Base-by-base conservation (phyloP, 2,113 vertebrate species). In the Sylvietta virens region DNA sequence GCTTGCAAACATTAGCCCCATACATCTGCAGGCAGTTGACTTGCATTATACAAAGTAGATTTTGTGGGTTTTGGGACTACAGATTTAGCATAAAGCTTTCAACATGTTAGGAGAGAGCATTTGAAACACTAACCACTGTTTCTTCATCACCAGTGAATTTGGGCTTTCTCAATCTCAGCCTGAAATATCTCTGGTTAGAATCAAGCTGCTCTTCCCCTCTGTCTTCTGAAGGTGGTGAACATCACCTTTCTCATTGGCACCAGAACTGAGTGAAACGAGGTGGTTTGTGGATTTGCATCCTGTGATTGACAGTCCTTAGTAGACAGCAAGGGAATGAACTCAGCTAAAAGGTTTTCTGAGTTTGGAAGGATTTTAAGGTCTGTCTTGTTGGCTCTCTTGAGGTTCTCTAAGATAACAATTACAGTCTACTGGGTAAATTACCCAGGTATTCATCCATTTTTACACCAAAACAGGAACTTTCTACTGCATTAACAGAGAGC, bases 31-130 rank as follows among this genome's bases (percentile, higher is more conserved):
- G 27, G 23, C 26, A 7, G 2, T 40, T 67, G 35, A 15, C 15
- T 62, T 58, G 16, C 18, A 9, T 45, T 81, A 40, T 14, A 9
- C 35, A 18, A n/a, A 47, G 28, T 51, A 19, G 1, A 0, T 13
- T 76, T 42, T 71, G 13, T 17, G n/a, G 23, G 5, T 27, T 40
- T 84, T 22, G 3, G 7, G 30, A 45, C 8, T 10, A 28, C 27
- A 50, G 0, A 39, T 91, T 72, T 24, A 57, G 19, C 2, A 1
- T 1, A 6, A 27, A n/a, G 5, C 3, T 79, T 83, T 56, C 40
- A 56, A 5, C 10, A 7, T 0, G 0, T 44, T 22, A 30, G 8
- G 84, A 76, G 5, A 15, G 16, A 79, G 10, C 2, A 6, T 35
- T 4, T 39, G 13, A 53, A 90, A 60, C 7, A 39, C 3, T 27